phyloP scores from a whole-genome alignment of 2,797 vertebrate genomes.

The Manis pentadactyla region DNA sequence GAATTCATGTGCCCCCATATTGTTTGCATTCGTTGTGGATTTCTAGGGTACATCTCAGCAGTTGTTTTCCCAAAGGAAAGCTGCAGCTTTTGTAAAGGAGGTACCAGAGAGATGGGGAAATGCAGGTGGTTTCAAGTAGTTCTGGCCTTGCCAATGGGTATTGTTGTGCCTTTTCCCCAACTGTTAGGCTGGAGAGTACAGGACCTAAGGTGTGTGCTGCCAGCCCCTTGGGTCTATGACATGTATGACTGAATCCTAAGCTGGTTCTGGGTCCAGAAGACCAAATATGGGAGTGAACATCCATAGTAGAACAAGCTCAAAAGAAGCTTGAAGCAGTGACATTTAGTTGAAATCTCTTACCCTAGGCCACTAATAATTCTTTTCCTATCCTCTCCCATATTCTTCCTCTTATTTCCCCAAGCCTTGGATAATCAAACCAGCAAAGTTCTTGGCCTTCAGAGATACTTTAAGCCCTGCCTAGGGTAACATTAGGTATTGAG shows the following conservation, averaged over 20 bases:
- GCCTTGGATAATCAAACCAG: neutral
- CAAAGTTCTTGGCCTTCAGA: slow-evolving; percentile 21
- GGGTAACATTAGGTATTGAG: neutral
- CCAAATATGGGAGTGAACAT: neutral
- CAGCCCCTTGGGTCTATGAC: neutral
- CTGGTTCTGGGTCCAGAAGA: neutral
- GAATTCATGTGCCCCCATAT: neutral
- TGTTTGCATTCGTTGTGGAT: neutral
- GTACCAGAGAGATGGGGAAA: neutral
- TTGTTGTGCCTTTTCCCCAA: neutral
- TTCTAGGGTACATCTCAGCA: neutral
- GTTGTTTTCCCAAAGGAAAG: neutral
- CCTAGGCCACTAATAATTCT: neutral
- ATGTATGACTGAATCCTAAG: neutral
- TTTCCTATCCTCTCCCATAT: neutral
- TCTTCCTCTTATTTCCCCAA: neutral
- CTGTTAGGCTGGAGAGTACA: neutral
- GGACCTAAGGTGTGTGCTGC: neutral
- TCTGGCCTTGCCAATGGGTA: neutral
- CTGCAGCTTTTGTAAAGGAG: neutral
- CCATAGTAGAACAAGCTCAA: neutral
- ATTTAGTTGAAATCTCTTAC: neutral
- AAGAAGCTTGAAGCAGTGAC: neutral
- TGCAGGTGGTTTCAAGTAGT: neutral
- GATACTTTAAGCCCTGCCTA: neutral